Evolutionary conservation across 1,140 invertebrate species (phyloP), one percentile per base, ranked within the genome.

Genomic region (Ceratina japonica): DNA sequence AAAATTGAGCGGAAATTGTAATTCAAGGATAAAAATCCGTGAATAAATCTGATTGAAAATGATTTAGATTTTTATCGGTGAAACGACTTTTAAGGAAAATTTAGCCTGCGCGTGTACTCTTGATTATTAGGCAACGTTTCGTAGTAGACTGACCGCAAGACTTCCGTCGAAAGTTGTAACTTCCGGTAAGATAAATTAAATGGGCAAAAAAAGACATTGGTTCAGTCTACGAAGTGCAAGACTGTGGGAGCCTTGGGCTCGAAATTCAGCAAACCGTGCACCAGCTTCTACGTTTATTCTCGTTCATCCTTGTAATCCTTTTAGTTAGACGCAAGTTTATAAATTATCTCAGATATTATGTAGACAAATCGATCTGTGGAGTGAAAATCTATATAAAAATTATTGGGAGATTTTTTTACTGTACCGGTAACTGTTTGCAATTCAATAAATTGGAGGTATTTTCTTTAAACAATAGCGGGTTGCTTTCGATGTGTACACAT

Each of bases 91-190:
- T 1, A 54, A 49, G 58, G 13, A 37, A 15, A 59, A 24, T 27
- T 27, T 31, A 31, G 8, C 7, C 12, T 15, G 0, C 15, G 51
- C 22, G 7, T 8, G 8, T 70, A 44, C 24, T 3, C n/a, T 10
- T 20, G 58, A 68, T 44, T 63, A 44, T 61, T 65, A 56, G 31
- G 52, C 73, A 78, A 77, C 56, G 65, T 27, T 59, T 76, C 58
- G 59, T 58, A 69, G n/a, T 16, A 31, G 37, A 52, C 37, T 56
- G 80, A 74, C 85, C 82, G 52, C 75, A 82, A 86, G 61, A 75
- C 58, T 86, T 87, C 86, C 86, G 79, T 83, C 72, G 70, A 63
- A 86, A 87, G 72, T 73, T 72, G 75, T 83, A 82, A 86, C 79
- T 86, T 87, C 85, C 86, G 82, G 59, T 3, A 49, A 75, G 84